Evolutionary conservation across 1,140 invertebrate species (phyloP), one percentile per base, ranked within the genome.

Genomic region (Anagrus nilaparvatae): DNA sequence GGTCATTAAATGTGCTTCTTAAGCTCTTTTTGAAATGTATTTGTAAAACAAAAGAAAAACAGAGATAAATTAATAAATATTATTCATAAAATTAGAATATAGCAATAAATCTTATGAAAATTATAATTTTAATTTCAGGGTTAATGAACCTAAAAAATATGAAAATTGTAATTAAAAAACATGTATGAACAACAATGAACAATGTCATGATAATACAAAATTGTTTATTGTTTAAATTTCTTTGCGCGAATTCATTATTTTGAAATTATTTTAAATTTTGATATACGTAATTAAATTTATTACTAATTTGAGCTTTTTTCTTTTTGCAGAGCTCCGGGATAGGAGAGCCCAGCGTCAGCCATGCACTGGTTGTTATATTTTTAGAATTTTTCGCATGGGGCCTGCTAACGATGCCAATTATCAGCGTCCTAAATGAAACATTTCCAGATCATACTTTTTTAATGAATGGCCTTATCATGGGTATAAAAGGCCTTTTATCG

Each of bases 351-450:
- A 93, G 87, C 59, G 83, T 99, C 27, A 94, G 95, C 69, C 96
- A 99, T 80, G 96, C 95, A 32, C 72, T 99, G 59, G 83, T 99
- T 53, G 91, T 99, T 52, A 99, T 99, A 69, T 99, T 99, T 73
- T 74, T 99, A 64, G 96, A 99, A 74, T 99, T 98, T 73, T 99
- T 99, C 71, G 89, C 95, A 42, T 99, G 96, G 95, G 96, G 96
- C 40, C 75, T 99, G 47, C 76, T 99, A 31, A 99, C 94, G 28
- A 92, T 95, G 74, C 96, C 96, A 33, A 87, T 98, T 60, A 99
- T 99, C 63, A 84, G 87, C 50, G 95, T 95, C 50, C 70, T 99
- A 48, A 96, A 98, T 67, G 82, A 88, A 51, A 98, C 95, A 34
- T 99, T 99, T 72, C 95, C 95, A 43, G 85, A 95, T 70, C 94